A percentile compares a stretch with the other conserved stretches of the same genome.
These are phyloP conservation scores for Tyrophagus putrescentiae DNA, from an alignment of 1,140 invertebrate species.

Conservation along the genomic window DNA sequence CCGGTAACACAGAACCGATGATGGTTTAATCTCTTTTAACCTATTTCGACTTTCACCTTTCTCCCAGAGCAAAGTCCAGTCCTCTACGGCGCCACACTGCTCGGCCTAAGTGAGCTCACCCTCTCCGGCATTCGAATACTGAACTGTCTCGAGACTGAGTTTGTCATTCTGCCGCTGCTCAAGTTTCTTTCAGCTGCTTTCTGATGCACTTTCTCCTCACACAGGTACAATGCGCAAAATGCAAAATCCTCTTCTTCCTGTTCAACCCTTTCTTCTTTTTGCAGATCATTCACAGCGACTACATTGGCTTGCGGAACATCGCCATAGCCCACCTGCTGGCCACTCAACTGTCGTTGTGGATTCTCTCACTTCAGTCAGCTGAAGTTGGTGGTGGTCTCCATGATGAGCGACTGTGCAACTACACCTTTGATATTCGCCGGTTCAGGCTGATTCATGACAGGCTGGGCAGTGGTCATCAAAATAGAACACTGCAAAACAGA, in stretches of 20 bases:
- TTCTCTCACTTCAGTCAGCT: slow-evolving; percentile 10
- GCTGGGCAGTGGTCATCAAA: background rate
- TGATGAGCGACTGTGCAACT: background rate
- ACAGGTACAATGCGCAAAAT: background rate
- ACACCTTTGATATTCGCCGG: background rate
- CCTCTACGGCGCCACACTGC: slow-evolving; percentile 13
- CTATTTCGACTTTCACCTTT: background rate
- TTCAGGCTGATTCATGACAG: background rate
- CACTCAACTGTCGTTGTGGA: slow-evolving; percentile 23
- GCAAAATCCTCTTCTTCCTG: background rate
- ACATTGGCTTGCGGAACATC: slow-evolving; percentile 20
- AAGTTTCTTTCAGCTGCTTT: slow-evolving; percentile 20
- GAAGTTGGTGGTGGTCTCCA: background rate
- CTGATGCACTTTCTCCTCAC: slow-evolving; percentile 23
- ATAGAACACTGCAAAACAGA: background rate
- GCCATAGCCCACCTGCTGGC: slow-evolving; percentile 22
- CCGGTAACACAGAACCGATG: slow-evolving; percentile 12
- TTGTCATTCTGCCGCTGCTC: slow-evolving; percentile 20
- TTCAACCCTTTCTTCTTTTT: background rate
- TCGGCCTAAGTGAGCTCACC: slow-evolving; percentile 23
- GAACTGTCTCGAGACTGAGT: slow-evolving; percentile 18
- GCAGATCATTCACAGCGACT: slow-evolving; percentile 8
- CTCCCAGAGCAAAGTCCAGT: slow-evolving; percentile 10
- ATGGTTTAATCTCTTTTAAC: background rate
- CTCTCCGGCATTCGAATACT: slow-evolving; percentile 13